A percentile compares a stretch with the other conserved stretches of the same genome.
Conservation (phyloP, 2,797 vertebrate species). For the Urocyon cinereoargenteus region DNA sequence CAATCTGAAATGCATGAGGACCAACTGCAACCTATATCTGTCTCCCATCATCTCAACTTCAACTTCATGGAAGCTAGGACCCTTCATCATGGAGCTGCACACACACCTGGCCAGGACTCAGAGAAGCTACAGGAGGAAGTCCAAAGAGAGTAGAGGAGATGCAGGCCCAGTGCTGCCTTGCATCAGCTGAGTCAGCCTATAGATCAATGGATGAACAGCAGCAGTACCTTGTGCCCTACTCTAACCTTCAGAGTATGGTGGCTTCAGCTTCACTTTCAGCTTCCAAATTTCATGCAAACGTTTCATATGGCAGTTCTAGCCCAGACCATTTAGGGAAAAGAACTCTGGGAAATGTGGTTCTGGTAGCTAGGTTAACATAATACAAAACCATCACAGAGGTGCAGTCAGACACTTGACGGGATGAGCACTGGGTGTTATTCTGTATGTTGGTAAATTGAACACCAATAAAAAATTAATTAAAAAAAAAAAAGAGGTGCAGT, state of each 20-base stretch:
- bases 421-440: too few species aligned
- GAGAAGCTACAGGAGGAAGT: not conserved
- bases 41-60: not conserved
- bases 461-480: too few species aligned
- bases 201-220: not conserved
- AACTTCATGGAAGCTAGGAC: not conserved
- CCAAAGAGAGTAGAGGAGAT: not conserved
- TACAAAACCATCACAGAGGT: not conserved
- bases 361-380: not conserved
- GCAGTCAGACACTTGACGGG: too few species aligned
- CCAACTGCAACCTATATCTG: not conserved
- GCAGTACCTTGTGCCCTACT: too few species aligned
- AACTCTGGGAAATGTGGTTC: not conserved
- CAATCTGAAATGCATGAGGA: not conserved
- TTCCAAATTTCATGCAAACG: not conserved
- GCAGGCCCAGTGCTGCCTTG: not conserved
- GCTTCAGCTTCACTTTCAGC: not conserved
- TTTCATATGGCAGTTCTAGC: not conserved
- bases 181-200: not conserved
- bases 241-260: not conserved
- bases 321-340: not conserved
- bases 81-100: not conserved
- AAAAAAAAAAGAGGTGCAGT: too few species aligned
- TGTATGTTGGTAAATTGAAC: too few species aligned
- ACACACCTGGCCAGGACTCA: not conserved